These are phyloP conservation scores for Sorex fumeus DNA, from an alignment of 2,113 vertebrate genomes.

Conservation along the genomic window DNA sequence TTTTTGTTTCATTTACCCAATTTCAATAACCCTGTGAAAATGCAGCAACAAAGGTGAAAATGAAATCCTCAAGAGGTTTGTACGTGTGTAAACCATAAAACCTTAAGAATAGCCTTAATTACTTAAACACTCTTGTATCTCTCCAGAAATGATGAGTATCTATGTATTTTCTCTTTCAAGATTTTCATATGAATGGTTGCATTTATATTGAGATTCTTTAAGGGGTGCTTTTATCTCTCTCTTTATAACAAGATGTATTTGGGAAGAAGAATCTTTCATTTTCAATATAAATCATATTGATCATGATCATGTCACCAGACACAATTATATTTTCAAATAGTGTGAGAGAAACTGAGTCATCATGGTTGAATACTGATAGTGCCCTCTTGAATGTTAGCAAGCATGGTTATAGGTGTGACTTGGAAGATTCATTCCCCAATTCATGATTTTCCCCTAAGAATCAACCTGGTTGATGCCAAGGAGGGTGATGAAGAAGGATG, in stretches of 20 bases:
- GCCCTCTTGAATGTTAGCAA: not conserved
- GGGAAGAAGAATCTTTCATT: not conserved
- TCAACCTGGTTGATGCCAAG: not conserved
- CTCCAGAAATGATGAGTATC: not conserved
- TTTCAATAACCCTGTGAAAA: slow-evolving; percentile 41
- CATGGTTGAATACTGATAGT: not conserved
- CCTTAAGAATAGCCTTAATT: not conserved
- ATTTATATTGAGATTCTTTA: slow-evolving; percentile 11
- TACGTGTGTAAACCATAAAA: not conserved
- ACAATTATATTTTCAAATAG: not conserved
- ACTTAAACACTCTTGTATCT: not conserved
- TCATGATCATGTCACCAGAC: slow-evolving; percentile 1
- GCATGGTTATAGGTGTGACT: not conserved
- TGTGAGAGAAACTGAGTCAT: not conserved
- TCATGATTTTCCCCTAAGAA: not conserved
- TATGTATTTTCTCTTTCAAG: not conserved
- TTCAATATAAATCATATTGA: slow-evolving; percentile 15
- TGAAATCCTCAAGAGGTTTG: not conserved
- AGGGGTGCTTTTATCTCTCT: slow-evolving; percentile 21
- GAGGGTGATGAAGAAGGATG: not conserved
- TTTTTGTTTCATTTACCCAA: slow-evolving; percentile 58
- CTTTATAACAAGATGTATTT: not conserved
- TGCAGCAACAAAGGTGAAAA: not conserved
- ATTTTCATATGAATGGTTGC: not conserved
- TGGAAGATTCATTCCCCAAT: not conserved